Evolutionary conservation across 2,888 invertebrate species (phyloP).

Genomic region (Asteroscopus sphinx): DNA sequence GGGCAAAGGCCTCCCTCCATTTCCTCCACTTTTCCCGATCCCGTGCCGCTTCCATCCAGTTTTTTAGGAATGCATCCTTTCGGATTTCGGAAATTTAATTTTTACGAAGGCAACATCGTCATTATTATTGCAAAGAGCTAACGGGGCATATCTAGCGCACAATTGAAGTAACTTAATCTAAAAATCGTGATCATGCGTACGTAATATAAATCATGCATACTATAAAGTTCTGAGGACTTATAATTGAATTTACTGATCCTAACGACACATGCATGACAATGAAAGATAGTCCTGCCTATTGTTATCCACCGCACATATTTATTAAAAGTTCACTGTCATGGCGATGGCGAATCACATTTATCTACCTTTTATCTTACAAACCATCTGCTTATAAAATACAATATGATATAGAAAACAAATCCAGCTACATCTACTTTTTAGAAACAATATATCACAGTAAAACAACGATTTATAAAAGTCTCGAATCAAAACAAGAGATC

Average conservation of each 20-base stretch:
- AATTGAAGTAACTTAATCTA: slow-evolving; percentile 18
- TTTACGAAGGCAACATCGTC: too few relatives aligned
- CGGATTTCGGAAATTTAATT: too few relatives aligned
- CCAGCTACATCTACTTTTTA: slow-evolving; percentile 60
- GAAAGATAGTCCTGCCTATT: slow-evolving; percentile 55
- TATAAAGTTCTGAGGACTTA: slow-evolving; percentile 27
- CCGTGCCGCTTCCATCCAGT: too few relatives aligned
- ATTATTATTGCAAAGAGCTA: too few relatives aligned
- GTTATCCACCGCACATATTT: slow-evolving; percentile 54
- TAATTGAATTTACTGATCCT: slow-evolving; percentile 60
- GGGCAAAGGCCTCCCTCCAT: too few relatives aligned
- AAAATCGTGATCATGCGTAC: slow-evolving; percentile 38
- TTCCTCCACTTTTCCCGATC: too few relatives aligned
- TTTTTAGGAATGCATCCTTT: too few relatives aligned
- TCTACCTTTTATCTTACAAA: slow-evolving; percentile 56
- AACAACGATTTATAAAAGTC: slow-evolving; percentile 72
- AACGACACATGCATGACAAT: slow-evolving; percentile 54
- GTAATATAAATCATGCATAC: slow-evolving; percentile 35
- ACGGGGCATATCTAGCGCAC: too few relatives aligned
- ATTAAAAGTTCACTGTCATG: slow-evolving; percentile 52
- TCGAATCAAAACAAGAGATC: slow-evolving; percentile 69
- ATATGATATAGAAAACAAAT: slow-evolving; percentile 64
- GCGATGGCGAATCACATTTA: slow-evolving; percentile 60
- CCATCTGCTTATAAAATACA: slow-evolving; percentile 64
- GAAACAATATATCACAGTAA: slow-evolving; percentile 69